Base-by-base conservation (phyloP, 2,797 vertebrate species). In the Bradypodion ventrale region DNA sequence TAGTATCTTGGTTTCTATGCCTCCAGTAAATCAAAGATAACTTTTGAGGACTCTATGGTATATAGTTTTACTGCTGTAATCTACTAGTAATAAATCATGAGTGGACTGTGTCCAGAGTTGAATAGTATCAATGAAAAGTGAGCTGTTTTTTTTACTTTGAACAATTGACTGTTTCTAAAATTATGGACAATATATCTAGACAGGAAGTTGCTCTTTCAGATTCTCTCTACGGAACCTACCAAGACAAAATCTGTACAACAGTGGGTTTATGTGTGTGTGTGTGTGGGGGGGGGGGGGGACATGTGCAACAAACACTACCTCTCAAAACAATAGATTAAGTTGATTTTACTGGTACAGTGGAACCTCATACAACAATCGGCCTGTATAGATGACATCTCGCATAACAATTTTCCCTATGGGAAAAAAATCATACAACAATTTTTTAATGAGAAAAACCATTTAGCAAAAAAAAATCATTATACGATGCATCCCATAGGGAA, bases 61-160 rank as follows among this genome's bases (percentile, higher is more conserved):
- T 76, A 42, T 76, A 82, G 52, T n/a, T 59, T 42, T 72, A 72
- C 29, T 63, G 46, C 73, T 83, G 23, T 80, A 85, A 80, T 66
- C 42, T 15, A 42, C 44, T 65, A 42, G 16, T 66, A 79, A 74
- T 80, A 85, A 85, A 56, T 65, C 69, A 42, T 66, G 60, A 66
- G 44, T 74, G 70, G 83, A 19, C 29, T 74, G 46, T 79, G 44
- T 70, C 76, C 60, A 84, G 79, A 84, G 35, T 29, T 65, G 27
- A 75, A 10, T 52, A 56, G 66, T 69, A 62, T 84, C 75, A 70
- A 25, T 84, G 66, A 70, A 84, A 49, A 70, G 32, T 78, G 15
- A 37, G n/a, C 83, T 69, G n/a, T 46, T 52, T 35, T 77, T 52
- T 60, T 83, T 29, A 77, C 65, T 62, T 77, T 77, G 49, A 60